Evolutionary conservation across 2,113 vertebrate species (phyloP).

Genomic region (cattle (Bos taurus)): DNA sequence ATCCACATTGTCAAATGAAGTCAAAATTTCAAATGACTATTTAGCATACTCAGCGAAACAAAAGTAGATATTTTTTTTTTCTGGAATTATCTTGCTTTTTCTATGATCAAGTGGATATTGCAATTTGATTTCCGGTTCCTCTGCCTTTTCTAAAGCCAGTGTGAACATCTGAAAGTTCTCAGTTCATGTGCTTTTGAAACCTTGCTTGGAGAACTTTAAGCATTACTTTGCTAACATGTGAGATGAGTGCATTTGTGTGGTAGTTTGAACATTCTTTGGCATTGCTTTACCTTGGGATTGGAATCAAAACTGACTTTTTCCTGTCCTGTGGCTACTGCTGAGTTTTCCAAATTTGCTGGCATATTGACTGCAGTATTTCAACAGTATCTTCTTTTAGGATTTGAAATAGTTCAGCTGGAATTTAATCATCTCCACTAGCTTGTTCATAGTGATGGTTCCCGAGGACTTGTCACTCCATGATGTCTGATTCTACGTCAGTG

Average conservation of each 20-base stretch:
- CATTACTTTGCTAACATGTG: neutral
- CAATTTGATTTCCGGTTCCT: accelerated
- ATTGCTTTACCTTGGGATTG: neutral
- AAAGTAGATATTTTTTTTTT: neutral
- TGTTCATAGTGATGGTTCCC: neutral
- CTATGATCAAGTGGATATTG: neutral
- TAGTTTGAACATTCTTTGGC: neutral
- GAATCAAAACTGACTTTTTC: neutral
- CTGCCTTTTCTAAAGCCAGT: neutral
- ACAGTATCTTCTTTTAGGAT: neutral
- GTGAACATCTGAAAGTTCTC: neutral
- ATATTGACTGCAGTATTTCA: neutral
- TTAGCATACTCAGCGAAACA: neutral
- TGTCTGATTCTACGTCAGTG: neutral
- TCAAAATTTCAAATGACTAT: neutral
- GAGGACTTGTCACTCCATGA: neutral
- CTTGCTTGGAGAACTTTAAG: neutral
- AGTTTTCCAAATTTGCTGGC: neutral
- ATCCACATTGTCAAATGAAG: neutral
- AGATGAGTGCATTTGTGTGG: neutral
- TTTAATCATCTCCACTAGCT: neutral
- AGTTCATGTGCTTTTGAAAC: neutral
- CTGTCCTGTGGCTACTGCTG: neutral
- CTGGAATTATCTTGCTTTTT: neutral
- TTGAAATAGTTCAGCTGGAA: neutral